These are phyloP conservation scores for Callipepla squamata DNA, from an alignment of 2,113 vertebrate genomes.

Conservation along the genomic window DNA sequence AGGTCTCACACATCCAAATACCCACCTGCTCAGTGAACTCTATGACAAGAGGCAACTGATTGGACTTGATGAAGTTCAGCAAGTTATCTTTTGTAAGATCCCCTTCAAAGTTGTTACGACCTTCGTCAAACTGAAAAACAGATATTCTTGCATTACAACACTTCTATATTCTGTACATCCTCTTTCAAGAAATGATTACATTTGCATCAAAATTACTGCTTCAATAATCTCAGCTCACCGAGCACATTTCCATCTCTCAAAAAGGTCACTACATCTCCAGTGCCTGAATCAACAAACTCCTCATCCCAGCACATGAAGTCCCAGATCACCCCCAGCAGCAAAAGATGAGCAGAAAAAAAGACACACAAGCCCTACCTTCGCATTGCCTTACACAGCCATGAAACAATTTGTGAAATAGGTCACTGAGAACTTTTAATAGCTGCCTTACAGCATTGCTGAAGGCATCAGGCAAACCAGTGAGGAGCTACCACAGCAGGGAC, in stretches of 20 bases:
- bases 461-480: not conserved
- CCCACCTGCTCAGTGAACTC: constrained; percentile 98
- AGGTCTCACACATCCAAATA: not conserved
- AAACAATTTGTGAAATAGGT: accelerated
- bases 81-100: constrained; percentile 89
- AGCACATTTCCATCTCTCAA: not conserved
- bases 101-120: constrained; percentile 91
- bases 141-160: not conserved
- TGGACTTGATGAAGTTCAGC: constrained; percentile 90
- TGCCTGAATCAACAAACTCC: not conserved
- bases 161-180: not conserved
- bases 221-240: not conserved
- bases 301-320: not conserved
- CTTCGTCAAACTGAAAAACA: constrained; percentile 91
- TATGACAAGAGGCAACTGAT: constrained; percentile 95
- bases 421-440: not conserved
- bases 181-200: not conserved
- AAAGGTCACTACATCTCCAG: not conserved
- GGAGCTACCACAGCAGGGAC: not conserved
- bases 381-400: not conserved
- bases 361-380: not conserved
- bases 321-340: not conserved
- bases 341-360: not conserved
- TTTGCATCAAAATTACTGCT: not conserved
- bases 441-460: not conserved